Evolutionary conservation across 1,140 invertebrate species (phyloP).

Genomic region (Philopotamus ludificatus): DNA sequence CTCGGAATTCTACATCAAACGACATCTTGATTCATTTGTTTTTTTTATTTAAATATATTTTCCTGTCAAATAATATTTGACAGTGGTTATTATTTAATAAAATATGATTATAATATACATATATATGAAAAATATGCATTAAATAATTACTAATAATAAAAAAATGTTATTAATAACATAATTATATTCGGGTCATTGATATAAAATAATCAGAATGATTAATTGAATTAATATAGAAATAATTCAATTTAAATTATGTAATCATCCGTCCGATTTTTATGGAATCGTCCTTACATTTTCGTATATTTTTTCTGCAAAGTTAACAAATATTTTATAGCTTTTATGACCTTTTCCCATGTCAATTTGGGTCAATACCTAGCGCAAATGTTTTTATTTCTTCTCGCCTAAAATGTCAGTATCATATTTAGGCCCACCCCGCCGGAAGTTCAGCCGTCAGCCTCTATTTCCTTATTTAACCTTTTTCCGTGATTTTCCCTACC

Average conservation of each 20-base stretch:
- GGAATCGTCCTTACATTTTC: too few species aligned
- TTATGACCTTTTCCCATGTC: slow-evolving; percentile 27
- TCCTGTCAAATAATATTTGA: too few species aligned
- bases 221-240: not conserved
- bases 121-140: not conserved
- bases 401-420: slow-evolving; percentile 35
- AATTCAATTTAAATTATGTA: not conserved
- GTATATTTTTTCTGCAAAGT: not conserved
- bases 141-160: not conserved
- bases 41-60: too few species aligned
- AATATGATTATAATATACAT: not conserved
- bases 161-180: not conserved
- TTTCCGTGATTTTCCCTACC: not conserved
- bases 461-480: slow-evolving; percentile 24
- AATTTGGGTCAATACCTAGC: slow-evolving; percentile 37
- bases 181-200: not conserved
- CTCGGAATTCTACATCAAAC: too few species aligned
- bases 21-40: not conserved
- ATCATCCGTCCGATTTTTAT: too few species aligned
- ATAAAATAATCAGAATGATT: not conserved
- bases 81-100: not conserved
- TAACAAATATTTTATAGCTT: not conserved
- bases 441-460: slow-evolving; percentile 8
- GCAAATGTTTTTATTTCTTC: slow-evolving; percentile 28
- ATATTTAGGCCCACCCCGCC: slow-evolving; percentile 33